Evolutionary conservation across 2,113 vertebrate genomes (phyloP), one percentile per base, ranked within the genome.

Genomic region (Podarcis muralis): DNA sequence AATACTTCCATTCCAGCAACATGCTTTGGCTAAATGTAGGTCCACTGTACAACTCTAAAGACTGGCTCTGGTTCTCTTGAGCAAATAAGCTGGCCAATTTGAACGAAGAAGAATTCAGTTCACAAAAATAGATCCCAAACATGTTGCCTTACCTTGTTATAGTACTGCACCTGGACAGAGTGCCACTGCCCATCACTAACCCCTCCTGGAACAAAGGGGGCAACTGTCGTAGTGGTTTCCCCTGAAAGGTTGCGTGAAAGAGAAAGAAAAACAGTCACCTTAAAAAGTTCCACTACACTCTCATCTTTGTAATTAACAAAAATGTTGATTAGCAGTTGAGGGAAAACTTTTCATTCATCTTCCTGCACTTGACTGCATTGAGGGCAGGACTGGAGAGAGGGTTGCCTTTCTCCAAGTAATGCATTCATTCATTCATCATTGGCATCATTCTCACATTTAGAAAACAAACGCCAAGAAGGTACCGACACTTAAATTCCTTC

Each of bases 131-230:
- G 32, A 22, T n/a, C 48, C 65, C 82, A 30, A 3, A 48, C 16
- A 2, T 1, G 2, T 9, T 18, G 0, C 2, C 96, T 97, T 98
- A 99, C 99, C 98, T 99, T 99, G 92, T 99, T 99, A 96, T 99
- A 99, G 97, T 99, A 99, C 88, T 98, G 98, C 89, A 99, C 98
- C 95, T 98, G 98, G 57, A 99, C 98, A 0, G 98, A 98, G 91
- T 99, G 99, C 99, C 99, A 99, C 84, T 97, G 98, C 72, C 99
- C 98, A 0, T 99, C 98, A 0, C 99, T 99, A 91, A 99, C 98
- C 1, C 99, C 99, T 1, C 98, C 98, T 0, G 85, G 96, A 53
- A 99, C 88, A 12, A 97, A 98, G 0, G 99, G 98, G 0, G 98
- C 95, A 93, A 99, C 99, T 0, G 96, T 99, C 0, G 99, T 99